Evolutionary conservation across 1,140 invertebrate genomes (phyloP).

Genomic region (Delia radicum): DNA sequence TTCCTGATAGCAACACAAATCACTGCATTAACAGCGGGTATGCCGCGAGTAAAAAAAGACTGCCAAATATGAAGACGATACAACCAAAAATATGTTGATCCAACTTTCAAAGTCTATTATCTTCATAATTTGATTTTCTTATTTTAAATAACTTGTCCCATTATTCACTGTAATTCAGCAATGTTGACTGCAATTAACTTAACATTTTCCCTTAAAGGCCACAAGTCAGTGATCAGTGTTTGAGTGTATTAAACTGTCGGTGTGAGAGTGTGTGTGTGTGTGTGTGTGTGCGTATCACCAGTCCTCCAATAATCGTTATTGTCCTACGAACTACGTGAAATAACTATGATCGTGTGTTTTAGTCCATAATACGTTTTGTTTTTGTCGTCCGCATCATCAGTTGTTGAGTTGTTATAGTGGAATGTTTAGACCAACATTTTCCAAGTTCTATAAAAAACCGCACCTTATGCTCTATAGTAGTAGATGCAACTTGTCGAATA

Average conservation of each 20-base stretch:
- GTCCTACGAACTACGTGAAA: neutral
- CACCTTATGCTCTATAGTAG: neutral
- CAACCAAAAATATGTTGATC: too few relatives aligned
- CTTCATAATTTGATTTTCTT: too few relatives aligned
- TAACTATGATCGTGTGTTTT: neutral
- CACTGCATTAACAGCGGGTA: too few relatives aligned
- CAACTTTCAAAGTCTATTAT: too few relatives aligned
- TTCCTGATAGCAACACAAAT: too few relatives aligned
- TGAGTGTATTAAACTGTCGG: neutral
- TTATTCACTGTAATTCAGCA: neutral
- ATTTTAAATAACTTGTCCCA: neutral
- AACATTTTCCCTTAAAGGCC: constrained; percentile 23
- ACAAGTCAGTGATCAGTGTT: constrained; percentile 22
- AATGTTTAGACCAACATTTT: constrained; percentile 19
- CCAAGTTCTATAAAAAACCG: constrained; percentile 11
- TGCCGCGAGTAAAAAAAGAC: too few relatives aligned
- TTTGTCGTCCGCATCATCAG: neutral
- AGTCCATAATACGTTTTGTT: neutral
- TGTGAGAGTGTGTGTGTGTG: neutral
- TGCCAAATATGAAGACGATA: too few relatives aligned
- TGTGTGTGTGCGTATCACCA: neutral
- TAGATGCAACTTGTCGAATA: neutral
- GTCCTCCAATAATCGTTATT: neutral
- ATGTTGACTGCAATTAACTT: constrained; percentile 22
- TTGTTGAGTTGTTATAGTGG: constrained; percentile 19